Percentiles rank a stretch among this genome's conserved stretches.
Conservation (phyloP, 1,140 invertebrate genomes). For the Hyphantria cunea region DNA sequence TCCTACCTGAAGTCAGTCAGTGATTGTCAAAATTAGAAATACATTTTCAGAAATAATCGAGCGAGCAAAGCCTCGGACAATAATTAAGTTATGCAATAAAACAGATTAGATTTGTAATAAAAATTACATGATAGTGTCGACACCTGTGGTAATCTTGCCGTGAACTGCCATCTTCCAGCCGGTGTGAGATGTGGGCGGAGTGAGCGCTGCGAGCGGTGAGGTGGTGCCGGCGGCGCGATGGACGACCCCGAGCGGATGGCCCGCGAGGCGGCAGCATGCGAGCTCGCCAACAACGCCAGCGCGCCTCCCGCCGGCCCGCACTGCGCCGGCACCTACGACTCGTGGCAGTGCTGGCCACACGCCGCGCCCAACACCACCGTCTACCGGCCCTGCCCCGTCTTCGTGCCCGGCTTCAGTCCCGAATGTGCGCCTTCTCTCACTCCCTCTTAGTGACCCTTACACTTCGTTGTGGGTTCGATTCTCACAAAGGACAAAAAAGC, state of each 20-base stretch:
- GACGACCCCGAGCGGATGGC: conserved; percentile 61
- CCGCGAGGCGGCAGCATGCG: conserved; percentile 49
- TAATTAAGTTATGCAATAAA: too few relatives aligned
- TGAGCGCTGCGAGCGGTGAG: not conserved
- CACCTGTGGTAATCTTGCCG: too few relatives aligned
- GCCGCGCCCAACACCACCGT: conserved; percentile 88
- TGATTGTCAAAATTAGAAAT: too few relatives aligned
- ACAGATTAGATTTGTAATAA: too few relatives aligned
- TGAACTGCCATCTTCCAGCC: not conserved
- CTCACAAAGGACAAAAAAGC: too few relatives aligned
- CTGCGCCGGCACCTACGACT: conserved; percentile 90
- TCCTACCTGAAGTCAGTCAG: too few relatives aligned
- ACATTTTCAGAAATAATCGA: too few relatives aligned
- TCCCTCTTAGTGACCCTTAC: too few relatives aligned
- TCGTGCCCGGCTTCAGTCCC: conserved; percentile 89
- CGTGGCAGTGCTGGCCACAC: conserved; percentile 93
- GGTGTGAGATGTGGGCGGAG: not conserved
- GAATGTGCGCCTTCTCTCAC: conserved; percentile 69
- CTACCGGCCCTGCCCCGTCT: conserved; percentile 88
- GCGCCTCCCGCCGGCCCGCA: conserved; percentile 65
- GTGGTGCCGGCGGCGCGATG: conserved; percentile 38
- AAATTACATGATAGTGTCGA: too few relatives aligned
- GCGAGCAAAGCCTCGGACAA: too few relatives aligned
- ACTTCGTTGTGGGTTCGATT: too few relatives aligned
- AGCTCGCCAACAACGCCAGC: conserved; percentile 47